A percentile compares a stretch with the other conserved stretches of the same genome.
phyloP scores from a whole-genome alignment of 2,797 vertebrate genomes.

The Glossophaga mutica region DNA sequence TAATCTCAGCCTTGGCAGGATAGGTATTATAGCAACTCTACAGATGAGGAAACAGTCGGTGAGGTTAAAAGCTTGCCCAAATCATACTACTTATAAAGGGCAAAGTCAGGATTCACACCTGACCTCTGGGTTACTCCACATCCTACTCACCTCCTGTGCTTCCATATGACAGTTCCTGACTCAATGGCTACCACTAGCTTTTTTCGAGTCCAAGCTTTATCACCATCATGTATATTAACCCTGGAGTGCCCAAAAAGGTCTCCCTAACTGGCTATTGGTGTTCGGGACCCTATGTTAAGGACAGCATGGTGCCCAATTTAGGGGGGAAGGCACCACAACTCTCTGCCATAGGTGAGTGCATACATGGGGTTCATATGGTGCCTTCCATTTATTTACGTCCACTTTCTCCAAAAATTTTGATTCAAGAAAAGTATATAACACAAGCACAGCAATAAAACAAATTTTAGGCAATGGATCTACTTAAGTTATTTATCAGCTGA shows the following conservation, averaged over 20 bases:
- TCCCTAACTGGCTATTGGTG: background rate
- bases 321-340: background rate
- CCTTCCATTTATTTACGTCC: background rate
- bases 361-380: background rate
- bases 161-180: background rate
- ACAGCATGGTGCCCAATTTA: background rate
- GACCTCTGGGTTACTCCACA: background rate
- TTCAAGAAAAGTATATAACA: background rate
- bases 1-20: background rate
- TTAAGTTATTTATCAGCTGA: slow-evolving; percentile 19
- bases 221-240: background rate
- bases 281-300: background rate
- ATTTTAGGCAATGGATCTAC: background rate
- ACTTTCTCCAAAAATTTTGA: background rate
- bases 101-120: background rate
- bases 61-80: background rate
- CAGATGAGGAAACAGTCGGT: background rate
- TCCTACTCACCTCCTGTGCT: background rate
- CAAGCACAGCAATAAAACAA: slow-evolving; percentile 14
- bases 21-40: background rate
- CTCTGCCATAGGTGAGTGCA: background rate
- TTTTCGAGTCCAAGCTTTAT: slow-evolving; percentile 16
- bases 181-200: background rate
- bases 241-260: background rate
- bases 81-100: background rate